Percentiles rank a stretch among this genome's conserved stretches.
These are phyloP conservation scores for Lottia scabra DNA, from an alignment of 2,888 invertebrate species.

Conservation along the genomic window DNA sequence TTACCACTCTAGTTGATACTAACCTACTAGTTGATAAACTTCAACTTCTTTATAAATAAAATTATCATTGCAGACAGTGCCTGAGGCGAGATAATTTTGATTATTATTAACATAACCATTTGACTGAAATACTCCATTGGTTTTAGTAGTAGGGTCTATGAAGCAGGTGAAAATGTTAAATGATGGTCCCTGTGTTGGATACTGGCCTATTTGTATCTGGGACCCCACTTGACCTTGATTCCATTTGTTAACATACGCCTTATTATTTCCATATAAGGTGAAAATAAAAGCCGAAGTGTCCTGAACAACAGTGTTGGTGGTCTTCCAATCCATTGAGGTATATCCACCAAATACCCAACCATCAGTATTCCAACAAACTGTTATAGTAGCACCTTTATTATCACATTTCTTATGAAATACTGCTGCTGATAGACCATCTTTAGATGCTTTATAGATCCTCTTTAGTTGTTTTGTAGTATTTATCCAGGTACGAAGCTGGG, in stretches of 20 bases:
- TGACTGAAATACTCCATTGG: background rate
- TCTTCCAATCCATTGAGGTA: slow-evolving; percentile 31
- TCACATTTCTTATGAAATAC: slow-evolving; percentile 41
- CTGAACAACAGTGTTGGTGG: slow-evolving; percentile 8
- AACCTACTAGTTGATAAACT: slow-evolving; percentile 30
- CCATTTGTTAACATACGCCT: slow-evolving; percentile 26
- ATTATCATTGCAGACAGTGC: background rate
- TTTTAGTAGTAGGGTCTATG: slow-evolving; percentile 3
- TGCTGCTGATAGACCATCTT: slow-evolving; percentile 31
- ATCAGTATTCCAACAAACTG: slow-evolving; percentile 34
- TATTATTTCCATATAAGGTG: slow-evolving; percentile 18
- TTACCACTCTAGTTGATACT: slow-evolving; percentile 40
- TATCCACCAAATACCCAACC: slow-evolving; percentile 39
- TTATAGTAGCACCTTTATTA: slow-evolving; percentile 40
- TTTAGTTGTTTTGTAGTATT: slow-evolving; percentile 27
- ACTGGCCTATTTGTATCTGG: background rate
- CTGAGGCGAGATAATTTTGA: background rate
- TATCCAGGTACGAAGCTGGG: slow-evolving; percentile 36
- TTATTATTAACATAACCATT: background rate
- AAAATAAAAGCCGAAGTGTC: slow-evolving; percentile 38
- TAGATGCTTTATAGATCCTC: slow-evolving; percentile 33
- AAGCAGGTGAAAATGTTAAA: slow-evolving; percentile 10
- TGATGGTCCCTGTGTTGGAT: no score
- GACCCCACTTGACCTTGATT: background rate
- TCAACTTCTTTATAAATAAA: slow-evolving; percentile 28